A percentile compares a stretch with the other conserved stretches of the same genome.
phyloP scores from a whole-genome alignment of 2,888 invertebrate genomes.

The Chrysina gloriosa region DNA sequence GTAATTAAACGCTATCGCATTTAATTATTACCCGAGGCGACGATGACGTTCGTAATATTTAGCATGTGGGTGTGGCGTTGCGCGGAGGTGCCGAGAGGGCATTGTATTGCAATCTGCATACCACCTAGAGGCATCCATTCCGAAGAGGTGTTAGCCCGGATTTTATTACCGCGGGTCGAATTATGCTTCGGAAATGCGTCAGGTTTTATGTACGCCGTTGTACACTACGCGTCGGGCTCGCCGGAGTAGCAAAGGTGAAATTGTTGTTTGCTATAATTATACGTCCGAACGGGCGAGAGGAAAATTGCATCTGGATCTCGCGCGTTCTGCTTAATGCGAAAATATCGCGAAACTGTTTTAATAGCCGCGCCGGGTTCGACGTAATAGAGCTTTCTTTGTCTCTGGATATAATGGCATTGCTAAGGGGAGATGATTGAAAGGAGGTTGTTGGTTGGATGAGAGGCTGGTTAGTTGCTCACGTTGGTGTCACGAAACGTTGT shows the following conservation, averaged over 20 bases:
- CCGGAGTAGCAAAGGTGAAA: slow-evolving; percentile 33
- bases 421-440: too few species aligned
- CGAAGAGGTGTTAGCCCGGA: slow-evolving; percentile 12
- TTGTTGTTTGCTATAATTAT: slow-evolving; percentile 9
- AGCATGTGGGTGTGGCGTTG: slow-evolving; percentile 43
- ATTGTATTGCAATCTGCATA: slow-evolving; percentile 16
- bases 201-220: too few species aligned
- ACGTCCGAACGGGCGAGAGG: background rate
- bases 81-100: background rate
- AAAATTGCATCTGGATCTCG: background rate
- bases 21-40: slow-evolving; percentile 55
- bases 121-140: background rate
- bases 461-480: too few species aligned
- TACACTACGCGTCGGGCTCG: background rate
- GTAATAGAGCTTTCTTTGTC: too few species aligned
- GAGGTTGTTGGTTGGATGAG: too few species aligned
- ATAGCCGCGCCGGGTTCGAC: background rate
- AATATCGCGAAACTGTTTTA: background rate
- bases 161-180: slow-evolving; percentile 15
- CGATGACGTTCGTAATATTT: slow-evolving; percentile 45
- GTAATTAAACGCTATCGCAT: slow-evolving; percentile 59
- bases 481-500: too few species aligned
- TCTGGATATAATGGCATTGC: too few species aligned
- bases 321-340: background rate
- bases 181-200: slow-evolving; percentile 5